Base-by-base conservation (phyloP, 2,888 invertebrate species). In the Heteromurus nitidus region DNA sequence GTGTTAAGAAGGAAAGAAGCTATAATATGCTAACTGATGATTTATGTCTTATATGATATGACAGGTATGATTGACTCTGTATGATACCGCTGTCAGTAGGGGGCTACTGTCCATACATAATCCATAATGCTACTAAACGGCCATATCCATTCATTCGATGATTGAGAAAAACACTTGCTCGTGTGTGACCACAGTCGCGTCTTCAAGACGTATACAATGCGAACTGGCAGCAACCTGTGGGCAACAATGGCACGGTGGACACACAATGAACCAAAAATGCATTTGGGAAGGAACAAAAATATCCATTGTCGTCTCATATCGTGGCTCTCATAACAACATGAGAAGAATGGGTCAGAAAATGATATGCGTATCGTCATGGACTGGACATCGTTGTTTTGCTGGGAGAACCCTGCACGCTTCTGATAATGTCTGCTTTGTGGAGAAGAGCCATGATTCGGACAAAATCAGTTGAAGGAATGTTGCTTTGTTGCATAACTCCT, bases 61-160 rank as follows among this genome's bases (percentile, higher is more conserved):
- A 81, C 81, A 81, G 81, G 64, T 75, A 81, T 81, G 81, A 81
- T 81, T 81, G 81, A 81, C 81, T 81, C 74, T 75, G 75, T 80
- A 80, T 81, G 81, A 81, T 75, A 81, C 81, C 81, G 81, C 81
- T 81, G 81, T 81, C 81, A 81, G 81, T 81, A 75, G 81, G 81
- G 81, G 81, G 81, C 81, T 81, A 81, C 81, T 75, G 69, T 75
- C 81, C 69, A 75, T 81, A 74, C 69, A 81, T 75, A 81, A 75
- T 81, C 81, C 65, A 81, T 75, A 75, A 75, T 81, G 55, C 74
- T 42, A 36, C 73, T 80, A 73, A 76, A 69, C 58, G 64, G 76
- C 72, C 62, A 64, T 72, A 55, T 24, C 65, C 60, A 65, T 73
- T 69, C 68, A 69, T 44, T 16, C 62, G 28, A 64, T 42, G 68